These are phyloP conservation scores for Myrmecobius fasciatus DNA, from an alignment of 2,113 vertebrate species.

Conservation along the genomic window DNA sequence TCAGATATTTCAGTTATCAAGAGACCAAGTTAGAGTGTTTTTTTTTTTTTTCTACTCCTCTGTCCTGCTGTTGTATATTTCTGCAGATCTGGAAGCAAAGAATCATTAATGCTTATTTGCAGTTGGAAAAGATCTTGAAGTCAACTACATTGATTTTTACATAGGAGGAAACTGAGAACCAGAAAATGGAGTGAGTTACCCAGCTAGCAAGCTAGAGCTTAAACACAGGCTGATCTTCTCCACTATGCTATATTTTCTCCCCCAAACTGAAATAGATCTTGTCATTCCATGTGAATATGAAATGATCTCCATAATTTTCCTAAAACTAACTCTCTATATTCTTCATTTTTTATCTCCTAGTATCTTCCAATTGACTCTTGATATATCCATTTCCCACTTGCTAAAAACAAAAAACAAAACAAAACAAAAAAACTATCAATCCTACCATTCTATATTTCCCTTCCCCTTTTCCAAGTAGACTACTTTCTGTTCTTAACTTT, in stretches of 20 bases:
- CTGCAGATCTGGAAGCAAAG: background rate
- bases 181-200: background rate
- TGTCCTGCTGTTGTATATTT: background rate
- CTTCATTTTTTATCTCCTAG: background rate
- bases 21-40: background rate
- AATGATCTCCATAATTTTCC: background rate
- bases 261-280: background rate
- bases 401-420: background rate
- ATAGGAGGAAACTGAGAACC: background rate
- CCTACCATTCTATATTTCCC: background rate
- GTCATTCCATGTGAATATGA: background rate
- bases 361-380: background rate
- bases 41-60: background rate
- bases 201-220: background rate
- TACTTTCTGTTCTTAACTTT: background rate
- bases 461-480: background rate
- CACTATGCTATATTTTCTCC: background rate
- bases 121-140: background rate
- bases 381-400: background rate
- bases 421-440: too few species aligned
- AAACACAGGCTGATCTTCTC: background rate
- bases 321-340: background rate
- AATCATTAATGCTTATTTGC: background rate
- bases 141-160: background rate
- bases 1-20: background rate